Evolutionary conservation across 1,140 invertebrate species (phyloP), one percentile per base, ranked within the genome.

Genomic region (Tetramorium alpestre): DNA sequence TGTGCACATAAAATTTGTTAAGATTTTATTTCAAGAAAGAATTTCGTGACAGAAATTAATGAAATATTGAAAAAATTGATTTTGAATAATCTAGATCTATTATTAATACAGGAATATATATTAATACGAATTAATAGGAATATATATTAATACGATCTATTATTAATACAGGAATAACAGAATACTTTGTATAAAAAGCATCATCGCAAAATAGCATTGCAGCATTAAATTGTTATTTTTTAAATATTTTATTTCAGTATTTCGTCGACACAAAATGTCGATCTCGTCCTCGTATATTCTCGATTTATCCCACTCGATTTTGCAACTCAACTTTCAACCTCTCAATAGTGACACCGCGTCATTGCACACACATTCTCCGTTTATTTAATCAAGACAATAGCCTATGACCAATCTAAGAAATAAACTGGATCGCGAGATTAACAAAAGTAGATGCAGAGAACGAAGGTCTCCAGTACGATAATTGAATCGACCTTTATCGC

Each of bases 401-500:
- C 22, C 41, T 28, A 25, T 22, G 69, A 72, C 56, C 80, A 60
- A 84, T 84, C 69, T 60, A 75, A 84, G 80, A 84, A 84, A 75
- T 62, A 84, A 84, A 84, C 80, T 49, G 69, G 80, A 73, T 84
- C 69, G 38, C 33, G 60, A 78, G 38, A 62, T 3, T 33, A 25
- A 85, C 82, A 78, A 85, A 85, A 85, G 72, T 76, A 77, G 82
- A 78, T 78, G 47, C 82, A 44, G 60, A 58, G 62, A 51, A 49
- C 60, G 60, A 47, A 33, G 58, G 49, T 85, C 49, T 64, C 47
- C 73, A 28, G 60, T 78, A 78, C 73, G 47, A 78, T 85, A 85
- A 86, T 70, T 70, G 72, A 87, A 87, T 87, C 51, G 82, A 86
- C 60, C 82, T 85, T 85, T 85, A 85, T 85, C 82, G 73, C 73